A percentile compares a stretch with the other conserved stretches of the same genome.
Evolutionary conservation across 2,888 invertebrate genomes (phyloP).

Genomic region (Troides aeacus): DNA sequence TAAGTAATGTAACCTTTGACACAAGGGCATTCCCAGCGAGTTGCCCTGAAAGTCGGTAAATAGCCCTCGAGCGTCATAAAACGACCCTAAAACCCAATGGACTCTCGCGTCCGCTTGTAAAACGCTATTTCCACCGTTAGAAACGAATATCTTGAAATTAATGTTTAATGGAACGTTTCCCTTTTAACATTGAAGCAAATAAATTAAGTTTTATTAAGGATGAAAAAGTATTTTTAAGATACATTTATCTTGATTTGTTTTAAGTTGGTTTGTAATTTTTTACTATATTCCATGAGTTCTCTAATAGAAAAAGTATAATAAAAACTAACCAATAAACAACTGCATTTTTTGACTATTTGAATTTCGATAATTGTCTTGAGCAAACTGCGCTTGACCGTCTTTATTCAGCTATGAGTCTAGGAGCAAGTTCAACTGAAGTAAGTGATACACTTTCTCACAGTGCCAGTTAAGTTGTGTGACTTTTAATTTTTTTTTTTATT

Average conservation of each 20-base stretch:
- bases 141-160: conserved; percentile 8
- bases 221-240: not conserved
- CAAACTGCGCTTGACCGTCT: too few relatives aligned
- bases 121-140: conserved; percentile 3
- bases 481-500: too few relatives aligned
- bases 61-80: conserved; percentile 26
- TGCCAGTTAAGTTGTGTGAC: too few relatives aligned
- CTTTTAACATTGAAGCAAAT: conserved; percentile 1
- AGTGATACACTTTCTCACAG: too few relatives aligned
- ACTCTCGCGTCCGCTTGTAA: conserved; percentile 18
- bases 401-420: too few relatives aligned
- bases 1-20: conserved; percentile 14
- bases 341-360: too few relatives aligned
- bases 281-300: too few relatives aligned
- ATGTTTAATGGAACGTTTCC: conserved; percentile 7
- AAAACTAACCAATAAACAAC: too few relatives aligned
- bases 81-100: conserved; percentile 22
- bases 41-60: conserved; percentile 18
- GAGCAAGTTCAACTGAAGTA: too few relatives aligned
- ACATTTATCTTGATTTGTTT: not conserved
- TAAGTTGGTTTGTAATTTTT: too few relatives aligned
- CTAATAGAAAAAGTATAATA: too few relatives aligned
- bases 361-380: too few relatives aligned
- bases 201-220: not conserved
- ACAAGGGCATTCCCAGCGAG: conserved; percentile 2